phyloP scores from a whole-genome alignment of 1,140 invertebrate species.

The Thaumatotibia leucotreta region DNA sequence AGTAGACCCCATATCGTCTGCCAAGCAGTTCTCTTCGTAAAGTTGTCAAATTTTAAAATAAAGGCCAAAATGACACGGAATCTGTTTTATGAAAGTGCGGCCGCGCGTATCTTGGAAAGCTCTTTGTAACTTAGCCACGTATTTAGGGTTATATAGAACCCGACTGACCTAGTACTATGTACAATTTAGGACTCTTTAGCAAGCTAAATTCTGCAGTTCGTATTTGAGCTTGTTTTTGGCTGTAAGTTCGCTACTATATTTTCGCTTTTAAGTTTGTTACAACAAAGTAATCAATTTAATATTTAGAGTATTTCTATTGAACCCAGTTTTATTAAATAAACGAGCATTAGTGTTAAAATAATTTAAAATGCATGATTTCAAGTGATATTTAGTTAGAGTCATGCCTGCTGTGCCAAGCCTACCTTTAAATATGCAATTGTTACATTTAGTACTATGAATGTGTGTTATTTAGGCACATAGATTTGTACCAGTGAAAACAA shows the following conservation, averaged over 20 bases:
- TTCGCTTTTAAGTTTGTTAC: no score
- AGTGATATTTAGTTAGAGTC: no score
- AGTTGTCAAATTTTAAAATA: constrained; percentile 10
- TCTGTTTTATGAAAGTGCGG: constrained; percentile 7
- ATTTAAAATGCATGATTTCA: no score
- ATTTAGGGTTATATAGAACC: neutral
- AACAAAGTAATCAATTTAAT: no score
- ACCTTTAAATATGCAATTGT: no score
- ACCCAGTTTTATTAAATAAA: no score
- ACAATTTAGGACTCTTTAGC: neutral
- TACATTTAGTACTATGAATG: no score
- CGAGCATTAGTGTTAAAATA: no score
- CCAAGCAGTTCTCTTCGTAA: constrained; percentile 22
- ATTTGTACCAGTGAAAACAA: no score
- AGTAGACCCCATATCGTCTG: constrained; percentile 18
- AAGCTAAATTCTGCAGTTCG: neutral
- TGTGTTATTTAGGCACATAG: no score
- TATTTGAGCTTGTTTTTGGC: neutral
- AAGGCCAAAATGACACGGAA: constrained; percentile 1
- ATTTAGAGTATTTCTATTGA: no score
- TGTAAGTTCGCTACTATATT: neutral
- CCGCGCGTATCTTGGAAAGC: neutral
- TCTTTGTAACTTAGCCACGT: neutral
- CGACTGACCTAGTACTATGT: neutral
- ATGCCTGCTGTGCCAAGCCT: no score